Conservation (phyloP, 2,888 invertebrate species). For the Empis stercorea region DNA sequence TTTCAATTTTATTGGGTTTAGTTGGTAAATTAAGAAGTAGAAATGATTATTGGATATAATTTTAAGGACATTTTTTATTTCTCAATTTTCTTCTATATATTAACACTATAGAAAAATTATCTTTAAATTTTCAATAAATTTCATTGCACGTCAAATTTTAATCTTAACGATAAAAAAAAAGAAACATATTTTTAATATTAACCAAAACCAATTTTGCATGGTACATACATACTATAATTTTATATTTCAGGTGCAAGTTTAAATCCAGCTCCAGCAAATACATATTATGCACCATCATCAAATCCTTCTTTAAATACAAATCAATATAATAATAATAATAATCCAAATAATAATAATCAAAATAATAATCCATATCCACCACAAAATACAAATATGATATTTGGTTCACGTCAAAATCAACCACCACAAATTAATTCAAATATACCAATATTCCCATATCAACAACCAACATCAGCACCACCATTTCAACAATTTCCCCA, state of each 20-base stretch:
- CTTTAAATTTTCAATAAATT: too few relatives aligned
- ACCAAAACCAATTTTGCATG: too few relatives aligned
- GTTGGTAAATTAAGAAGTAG: too few relatives aligned
- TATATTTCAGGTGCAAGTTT: conserved; percentile 29
- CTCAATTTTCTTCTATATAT: too few relatives aligned
- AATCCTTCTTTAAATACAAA: conserved; percentile 32
- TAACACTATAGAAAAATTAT: too few relatives aligned
- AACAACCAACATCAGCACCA: conserved; percentile 31
- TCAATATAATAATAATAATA: conserved; percentile 22
- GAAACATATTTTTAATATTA: too few relatives aligned
- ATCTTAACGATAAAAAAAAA: too few relatives aligned
- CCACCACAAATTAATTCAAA: conserved; percentile 26
- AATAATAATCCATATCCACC: conserved; percentile 38
- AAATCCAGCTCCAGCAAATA: conserved; percentile 33
- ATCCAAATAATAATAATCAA: conserved; percentile 13
- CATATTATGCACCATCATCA: conserved; percentile 20
- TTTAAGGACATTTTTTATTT: too few relatives aligned
- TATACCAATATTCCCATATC: conserved; percentile 33
- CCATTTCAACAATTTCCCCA: conserved; percentile 36
- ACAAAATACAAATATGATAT: conserved; percentile 34
- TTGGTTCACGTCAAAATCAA: conserved; percentile 32
- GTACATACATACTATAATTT: too few relatives aligned
- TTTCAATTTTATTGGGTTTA: too few relatives aligned
- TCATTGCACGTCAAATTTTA: too few relatives aligned
- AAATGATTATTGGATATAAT: too few relatives aligned